Evolutionary conservation across 2,888 invertebrate genomes (phyloP).

Genomic region (Gari tellinella): DNA sequence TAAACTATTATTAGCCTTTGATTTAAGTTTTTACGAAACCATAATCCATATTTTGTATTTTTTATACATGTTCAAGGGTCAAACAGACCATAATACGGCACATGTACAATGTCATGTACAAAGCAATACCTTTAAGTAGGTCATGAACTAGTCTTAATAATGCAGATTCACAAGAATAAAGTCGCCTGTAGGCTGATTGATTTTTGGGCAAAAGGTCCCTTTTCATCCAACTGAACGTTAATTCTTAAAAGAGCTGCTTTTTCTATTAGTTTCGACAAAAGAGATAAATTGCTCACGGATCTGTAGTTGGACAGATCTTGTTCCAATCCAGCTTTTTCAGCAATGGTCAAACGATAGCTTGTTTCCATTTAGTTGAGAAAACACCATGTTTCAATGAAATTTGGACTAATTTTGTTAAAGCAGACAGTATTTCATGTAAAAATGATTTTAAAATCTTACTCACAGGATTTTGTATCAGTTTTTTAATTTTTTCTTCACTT

Average conservation of each 20-base stretch:
- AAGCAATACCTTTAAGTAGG: slow-evolving; percentile 15
- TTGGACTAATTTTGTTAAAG: slow-evolving; percentile 11
- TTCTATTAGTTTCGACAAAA: too few species aligned
- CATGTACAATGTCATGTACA: too few species aligned
- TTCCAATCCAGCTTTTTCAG: slow-evolving; percentile 40
- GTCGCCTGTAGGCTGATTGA: slow-evolving; percentile 41
- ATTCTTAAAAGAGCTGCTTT: slow-evolving; percentile 37
- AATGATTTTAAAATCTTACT: slow-evolving; percentile 9
- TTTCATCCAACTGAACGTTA: slow-evolving; percentile 19
- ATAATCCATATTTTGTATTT: too few species aligned
- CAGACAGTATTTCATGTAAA: slow-evolving; percentile 9
- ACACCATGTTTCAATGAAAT: slow-evolving; percentile 18
- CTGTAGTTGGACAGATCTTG: slow-evolving; percentile 31
- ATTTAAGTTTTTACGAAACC: too few species aligned
- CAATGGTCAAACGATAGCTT: too few species aligned
- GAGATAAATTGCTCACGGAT: slow-evolving; percentile 13
- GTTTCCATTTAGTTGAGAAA: too few species aligned
- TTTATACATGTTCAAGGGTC: too few species aligned
- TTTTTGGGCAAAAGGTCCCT: slow-evolving; percentile 34
- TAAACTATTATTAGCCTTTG: too few species aligned
- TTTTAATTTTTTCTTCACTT: too few species aligned
- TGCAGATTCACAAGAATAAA: slow-evolving; percentile 41
- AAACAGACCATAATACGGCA: too few species aligned
- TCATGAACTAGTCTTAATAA: slow-evolving; percentile 43
- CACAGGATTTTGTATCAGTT: too few species aligned